A percentile compares a stretch with the other conserved stretches of the same genome.
phyloP scores from a whole-genome alignment of 2,113 vertebrate species.

The Bufo bufo region DNA sequence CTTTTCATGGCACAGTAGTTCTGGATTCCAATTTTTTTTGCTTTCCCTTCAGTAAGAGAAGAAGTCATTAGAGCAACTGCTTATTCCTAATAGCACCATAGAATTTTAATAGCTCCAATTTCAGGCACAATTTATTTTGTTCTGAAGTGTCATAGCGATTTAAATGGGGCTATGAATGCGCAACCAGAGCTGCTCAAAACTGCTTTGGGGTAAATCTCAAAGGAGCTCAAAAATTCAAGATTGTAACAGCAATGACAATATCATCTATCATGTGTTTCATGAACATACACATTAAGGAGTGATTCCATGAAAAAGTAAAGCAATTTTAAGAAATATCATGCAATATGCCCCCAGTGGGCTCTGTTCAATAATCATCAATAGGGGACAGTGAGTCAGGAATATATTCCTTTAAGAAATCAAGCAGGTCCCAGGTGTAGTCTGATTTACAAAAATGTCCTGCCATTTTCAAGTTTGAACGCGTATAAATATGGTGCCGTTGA shows the following conservation, averaged over 20 bases:
- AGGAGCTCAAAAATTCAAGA: conserved; percentile 48
- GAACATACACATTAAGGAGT: conserved; percentile 53
- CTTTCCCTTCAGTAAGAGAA: conserved; percentile 49
- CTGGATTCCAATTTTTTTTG: conserved; percentile 48
- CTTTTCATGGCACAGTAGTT: neutral
- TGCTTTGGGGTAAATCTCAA: conserved; percentile 52
- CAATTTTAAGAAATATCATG: conserved; percentile 6
- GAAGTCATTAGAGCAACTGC: conserved; percentile 33
- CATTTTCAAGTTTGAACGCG: neutral
- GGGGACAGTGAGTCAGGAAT: neutral
- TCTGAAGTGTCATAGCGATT: conserved; percentile 60
- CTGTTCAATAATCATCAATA: neutral
- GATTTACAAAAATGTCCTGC: neutral
- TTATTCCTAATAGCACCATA: conserved; percentile 59
- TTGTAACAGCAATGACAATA: conserved; percentile 27
- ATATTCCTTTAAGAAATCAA: conserved; percentile 2
- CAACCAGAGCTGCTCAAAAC: conserved; percentile 60
- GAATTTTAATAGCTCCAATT: conserved; percentile 64
- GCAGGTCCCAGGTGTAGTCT: neutral
- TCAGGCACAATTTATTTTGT: conserved; percentile 65
- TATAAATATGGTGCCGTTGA: too few relatives aligned
- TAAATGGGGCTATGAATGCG: conserved; percentile 60
- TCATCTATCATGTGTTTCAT: conserved; percentile 53
- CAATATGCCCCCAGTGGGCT: neutral
- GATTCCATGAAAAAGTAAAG: conserved; percentile 11